Evolutionary conservation across 2,797 vertebrate species (phyloP), one percentile per base, ranked within the genome.

Genomic region (Eupleurogrammus muticus): DNA sequence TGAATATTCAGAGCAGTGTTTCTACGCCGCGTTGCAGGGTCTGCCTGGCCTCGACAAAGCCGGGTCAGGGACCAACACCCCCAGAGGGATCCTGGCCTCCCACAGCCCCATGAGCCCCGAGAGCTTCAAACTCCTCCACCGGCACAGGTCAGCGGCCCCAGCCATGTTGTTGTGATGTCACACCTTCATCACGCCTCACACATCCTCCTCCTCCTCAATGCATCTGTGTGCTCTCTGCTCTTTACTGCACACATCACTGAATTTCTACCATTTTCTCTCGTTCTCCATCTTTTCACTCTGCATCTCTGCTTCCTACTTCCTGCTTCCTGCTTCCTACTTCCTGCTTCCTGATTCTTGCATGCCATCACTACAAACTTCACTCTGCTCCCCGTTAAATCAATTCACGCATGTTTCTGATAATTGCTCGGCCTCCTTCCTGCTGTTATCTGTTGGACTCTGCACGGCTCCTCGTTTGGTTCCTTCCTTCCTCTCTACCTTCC

Each of bases 51-150:
- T 98, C 85, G 97, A 98, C 70, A 97, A 96, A 72, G 83, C 94
- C 0, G 94, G 94, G 2, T 94, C 97, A 0, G 96, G 94, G 66
- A 76, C 78, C 47, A 96, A 92, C 81, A 92, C 95, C 0, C 92
- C 95, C 20, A 93, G 97, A 87, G 91, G 93, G 47, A 96, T 96
- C 35, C 90, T 97, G 80, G 82, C 95, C 20, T 94, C 97, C 0
- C 97, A 98, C 38, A 94, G 95, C 63, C 95, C 97, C 35, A 95
- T 98, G 95, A 98, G 96, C 85, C 96, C 96, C 0, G 98, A 99
- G 84, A 95, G 94, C 92, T 95, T 97, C 84, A 97, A 96, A 84
- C 92, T 98, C 77, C 66, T 97, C 71, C 97, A 99, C 82, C 94
- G 96, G 53, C 97, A 99, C 94, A 98, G 97, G 97, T 97, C 87